phyloP scores from a whole-genome alignment of 2,888 invertebrate genomes.

The Catocala nupta region DNA sequence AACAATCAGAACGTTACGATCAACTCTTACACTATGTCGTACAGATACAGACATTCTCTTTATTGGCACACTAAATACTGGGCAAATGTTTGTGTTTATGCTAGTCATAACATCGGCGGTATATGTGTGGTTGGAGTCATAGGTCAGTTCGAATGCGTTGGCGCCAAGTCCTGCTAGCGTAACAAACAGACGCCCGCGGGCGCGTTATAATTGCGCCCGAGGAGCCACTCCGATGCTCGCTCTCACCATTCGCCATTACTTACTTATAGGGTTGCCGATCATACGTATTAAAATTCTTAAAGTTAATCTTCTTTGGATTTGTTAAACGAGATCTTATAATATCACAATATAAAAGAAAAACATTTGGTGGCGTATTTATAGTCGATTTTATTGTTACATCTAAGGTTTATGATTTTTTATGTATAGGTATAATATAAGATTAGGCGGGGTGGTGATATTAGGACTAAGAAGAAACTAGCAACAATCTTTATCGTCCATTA shows the following conservation, averaged over 20 bases:
- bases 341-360: too few relatives aligned
- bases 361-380: too few relatives aligned
- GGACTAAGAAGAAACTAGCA: too few relatives aligned
- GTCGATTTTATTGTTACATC: too few relatives aligned
- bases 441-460: too few relatives aligned
- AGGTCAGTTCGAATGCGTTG: slow-evolving; percentile 49
- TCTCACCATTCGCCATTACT: slow-evolving; percentile 45
- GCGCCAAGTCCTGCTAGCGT: slow-evolving; percentile 54
- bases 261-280: slow-evolving; percentile 32
- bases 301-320: too few relatives aligned
- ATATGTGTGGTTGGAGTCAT: slow-evolving; percentile 41
- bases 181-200: slow-evolving; percentile 70
- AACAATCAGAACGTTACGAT: slow-evolving; percentile 10
- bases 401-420: too few relatives aligned
- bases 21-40: slow-evolving; percentile 12
- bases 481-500: too few relatives aligned
- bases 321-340: too few relatives aligned
- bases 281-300: too few relatives aligned
- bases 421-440: too few relatives aligned
- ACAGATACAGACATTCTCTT: slow-evolving; percentile 16
- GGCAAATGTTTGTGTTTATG: slow-evolving; percentile 32
- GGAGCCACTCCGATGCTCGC: slow-evolving; percentile 35
- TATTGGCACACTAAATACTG: slow-evolving; percentile 34
- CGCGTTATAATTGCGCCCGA: slow-evolving; percentile 72
- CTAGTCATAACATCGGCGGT: slow-evolving; percentile 36